phyloP scores from a whole-genome alignment of 2,888 invertebrate genomes.

The Microplitis deprimator region DNA sequence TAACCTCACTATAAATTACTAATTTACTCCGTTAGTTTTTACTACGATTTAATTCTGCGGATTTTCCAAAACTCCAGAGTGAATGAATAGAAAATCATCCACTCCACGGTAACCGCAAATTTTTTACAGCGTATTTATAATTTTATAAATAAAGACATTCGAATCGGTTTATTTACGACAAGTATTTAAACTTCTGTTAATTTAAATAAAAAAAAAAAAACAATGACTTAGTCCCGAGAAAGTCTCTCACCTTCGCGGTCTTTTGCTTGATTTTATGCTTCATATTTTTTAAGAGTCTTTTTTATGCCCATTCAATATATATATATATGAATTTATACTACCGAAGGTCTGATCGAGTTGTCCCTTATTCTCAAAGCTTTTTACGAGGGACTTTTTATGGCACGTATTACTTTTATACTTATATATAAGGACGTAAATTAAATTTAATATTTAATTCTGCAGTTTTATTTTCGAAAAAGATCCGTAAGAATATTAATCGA shows the following conservation, averaged over 20 bases:
- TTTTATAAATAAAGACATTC: background rate
- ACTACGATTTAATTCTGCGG: no score
- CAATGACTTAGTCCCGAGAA: background rate
- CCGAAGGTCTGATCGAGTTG: background rate
- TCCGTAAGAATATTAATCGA: background rate
- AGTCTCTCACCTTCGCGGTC: slow-evolving; percentile 18
- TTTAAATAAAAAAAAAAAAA: background rate
- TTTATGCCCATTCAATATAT: slow-evolving; percentile 22
- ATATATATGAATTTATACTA: slow-evolving; percentile 4
- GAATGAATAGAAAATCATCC: no score
- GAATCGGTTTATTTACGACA: background rate
- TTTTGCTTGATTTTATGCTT: slow-evolving; percentile 26
- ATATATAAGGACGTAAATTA: slow-evolving; percentile 42
- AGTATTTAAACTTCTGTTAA: background rate
- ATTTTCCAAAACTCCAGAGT: no score
- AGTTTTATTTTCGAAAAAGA: slow-evolving; percentile 12
- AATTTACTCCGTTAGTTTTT: no score
- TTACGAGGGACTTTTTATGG: slow-evolving; percentile 58
- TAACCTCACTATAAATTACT: no score
- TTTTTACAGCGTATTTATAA: background rate
- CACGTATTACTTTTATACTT: slow-evolving; percentile 47
- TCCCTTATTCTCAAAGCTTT: slow-evolving; percentile 37
- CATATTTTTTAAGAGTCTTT: slow-evolving; percentile 22
- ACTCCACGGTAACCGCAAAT: no score
- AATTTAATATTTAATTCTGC: slow-evolving; percentile 23